These are phyloP conservation scores for Gopherus flavomarginatus DNA, from an alignment of 2,113 vertebrate species.

Conservation along the genomic window DNA sequence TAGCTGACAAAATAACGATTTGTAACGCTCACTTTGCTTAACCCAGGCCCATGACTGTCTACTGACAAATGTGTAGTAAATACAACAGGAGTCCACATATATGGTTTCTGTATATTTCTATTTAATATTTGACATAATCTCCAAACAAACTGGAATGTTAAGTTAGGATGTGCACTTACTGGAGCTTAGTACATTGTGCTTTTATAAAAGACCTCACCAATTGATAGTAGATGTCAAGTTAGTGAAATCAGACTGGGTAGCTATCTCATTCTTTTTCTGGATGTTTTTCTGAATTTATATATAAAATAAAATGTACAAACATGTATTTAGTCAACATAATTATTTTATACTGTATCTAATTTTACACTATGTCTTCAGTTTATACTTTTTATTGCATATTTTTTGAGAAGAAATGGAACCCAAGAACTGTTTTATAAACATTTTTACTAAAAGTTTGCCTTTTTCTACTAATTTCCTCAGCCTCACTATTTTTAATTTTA, in stretches of 20 bases:
- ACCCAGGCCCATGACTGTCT: not conserved
- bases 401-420: not conserved
- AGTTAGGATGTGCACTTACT: not conserved
- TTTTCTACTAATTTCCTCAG: not conserved
- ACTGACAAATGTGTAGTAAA: not conserved
- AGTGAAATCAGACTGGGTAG: not conserved
- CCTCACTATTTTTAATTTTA: not conserved
- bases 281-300: not conserved
- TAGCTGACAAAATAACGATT: not conserved
- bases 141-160: not conserved
- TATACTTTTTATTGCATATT: not conserved
- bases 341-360: not conserved
- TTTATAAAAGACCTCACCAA: conserved; percentile 25
- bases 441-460: not conserved
- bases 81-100: not conserved
- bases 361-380: not conserved
- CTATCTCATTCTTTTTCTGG: not conserved
- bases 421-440: not conserved
- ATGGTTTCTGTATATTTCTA: accelerated
- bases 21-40: not conserved
- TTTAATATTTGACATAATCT: not conserved
- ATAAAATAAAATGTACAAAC: not conserved
- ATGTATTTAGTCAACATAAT: not conserved
- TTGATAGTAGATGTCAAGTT: not conserved
- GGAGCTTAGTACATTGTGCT: conserved; percentile 14